Conservation (phyloP, 2,888 invertebrate species). For the Axea sp. region DNA sequence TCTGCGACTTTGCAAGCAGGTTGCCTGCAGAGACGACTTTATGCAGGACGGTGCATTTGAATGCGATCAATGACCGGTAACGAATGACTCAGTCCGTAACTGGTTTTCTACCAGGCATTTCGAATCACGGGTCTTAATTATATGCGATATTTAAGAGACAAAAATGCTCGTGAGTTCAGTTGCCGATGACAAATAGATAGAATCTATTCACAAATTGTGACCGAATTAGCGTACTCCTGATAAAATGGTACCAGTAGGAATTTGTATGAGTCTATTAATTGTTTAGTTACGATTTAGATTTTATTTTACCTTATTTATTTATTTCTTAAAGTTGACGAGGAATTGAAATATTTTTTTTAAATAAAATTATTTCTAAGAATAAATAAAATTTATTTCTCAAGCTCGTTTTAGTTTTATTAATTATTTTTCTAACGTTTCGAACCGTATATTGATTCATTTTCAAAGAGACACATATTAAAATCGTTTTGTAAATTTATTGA, state of each 20-base stretch:
- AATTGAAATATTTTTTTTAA: too few relatives aligned
- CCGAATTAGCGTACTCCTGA: slow-evolving; percentile 21
- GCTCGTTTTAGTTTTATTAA: too few relatives aligned
- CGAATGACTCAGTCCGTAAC: slow-evolving; percentile 52
- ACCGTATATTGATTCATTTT: too few relatives aligned
- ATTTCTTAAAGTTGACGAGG: too few relatives aligned
- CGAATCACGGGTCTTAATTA: slow-evolving; percentile 31
- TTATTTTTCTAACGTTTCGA: too few relatives aligned
- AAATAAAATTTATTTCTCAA: too few relatives aligned
- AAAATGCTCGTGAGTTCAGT: background rate
- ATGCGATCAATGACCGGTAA: slow-evolving; percentile 54
- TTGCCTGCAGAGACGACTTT: slow-evolving; percentile 17
- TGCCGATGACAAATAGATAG: slow-evolving; percentile 31
- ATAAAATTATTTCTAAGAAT: too few relatives aligned
- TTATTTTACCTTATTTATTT: too few relatives aligned
- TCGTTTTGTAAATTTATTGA: too few relatives aligned
- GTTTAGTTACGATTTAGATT: too few relatives aligned
- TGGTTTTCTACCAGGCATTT: slow-evolving; percentile 43
- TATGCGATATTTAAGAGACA: slow-evolving; percentile 14
- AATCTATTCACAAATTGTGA: slow-evolving; percentile 3
- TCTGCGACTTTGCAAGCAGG: slow-evolving; percentile 1
- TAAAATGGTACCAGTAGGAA: slow-evolving; percentile 21
- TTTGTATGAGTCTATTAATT: too few relatives aligned
- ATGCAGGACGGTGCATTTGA: slow-evolving; percentile 5
- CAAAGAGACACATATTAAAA: too few relatives aligned